Percentiles rank a stretch among this genome's conserved stretches.
Conservation (phyloP, 2,888 invertebrate species). For the Netelia fuscicornis region DNA sequence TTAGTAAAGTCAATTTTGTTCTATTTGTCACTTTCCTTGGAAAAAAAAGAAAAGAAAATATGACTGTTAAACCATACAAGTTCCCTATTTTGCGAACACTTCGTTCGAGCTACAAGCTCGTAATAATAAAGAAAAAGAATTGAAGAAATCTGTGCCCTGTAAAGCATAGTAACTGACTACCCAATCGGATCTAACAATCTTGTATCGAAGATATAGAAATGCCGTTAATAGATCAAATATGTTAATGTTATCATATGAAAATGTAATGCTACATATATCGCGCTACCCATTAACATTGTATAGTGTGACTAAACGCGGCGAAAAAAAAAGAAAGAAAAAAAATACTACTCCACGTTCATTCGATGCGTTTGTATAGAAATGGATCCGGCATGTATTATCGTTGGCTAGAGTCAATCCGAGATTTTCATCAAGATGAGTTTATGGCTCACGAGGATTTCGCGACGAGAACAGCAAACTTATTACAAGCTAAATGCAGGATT, state of each 20-base stretch:
- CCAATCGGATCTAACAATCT: conserved; percentile 74
- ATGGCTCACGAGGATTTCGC: neutral
- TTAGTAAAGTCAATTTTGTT: no score
- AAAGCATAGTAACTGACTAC: conserved; percentile 71
- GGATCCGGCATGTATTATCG: conserved; percentile 56
- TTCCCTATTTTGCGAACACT: conserved; percentile 49
- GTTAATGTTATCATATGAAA: conserved; percentile 77
- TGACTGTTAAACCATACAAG: conserved; percentile 54
- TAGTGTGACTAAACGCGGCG: conserved; percentile 54
- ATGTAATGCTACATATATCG: conserved; percentile 75
- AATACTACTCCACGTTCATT: conserved; percentile 60
- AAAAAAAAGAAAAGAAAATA: conserved; percentile 31
- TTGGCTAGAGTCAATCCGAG: conserved; percentile 46
- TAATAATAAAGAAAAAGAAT: conserved; percentile 63
- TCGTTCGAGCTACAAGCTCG: conserved; percentile 50
- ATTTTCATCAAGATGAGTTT: conserved; percentile 31
- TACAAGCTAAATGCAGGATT: conserved; percentile 7
- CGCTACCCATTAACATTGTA: conserved; percentile 71
- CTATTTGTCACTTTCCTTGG: neutral
- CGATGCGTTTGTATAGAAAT: conserved; percentile 49
- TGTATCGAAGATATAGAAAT: conserved; percentile 74
- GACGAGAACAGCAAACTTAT: conserved; percentile 1
- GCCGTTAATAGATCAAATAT: conserved; percentile 75
- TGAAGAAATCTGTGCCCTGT: conserved; percentile 56
- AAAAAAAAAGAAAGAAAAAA: conserved; percentile 45